Evolutionary conservation across 2,888 invertebrate species (phyloP), one percentile per base, ranked within the genome.

Genomic region (Seladonia tumulorum): DNA sequence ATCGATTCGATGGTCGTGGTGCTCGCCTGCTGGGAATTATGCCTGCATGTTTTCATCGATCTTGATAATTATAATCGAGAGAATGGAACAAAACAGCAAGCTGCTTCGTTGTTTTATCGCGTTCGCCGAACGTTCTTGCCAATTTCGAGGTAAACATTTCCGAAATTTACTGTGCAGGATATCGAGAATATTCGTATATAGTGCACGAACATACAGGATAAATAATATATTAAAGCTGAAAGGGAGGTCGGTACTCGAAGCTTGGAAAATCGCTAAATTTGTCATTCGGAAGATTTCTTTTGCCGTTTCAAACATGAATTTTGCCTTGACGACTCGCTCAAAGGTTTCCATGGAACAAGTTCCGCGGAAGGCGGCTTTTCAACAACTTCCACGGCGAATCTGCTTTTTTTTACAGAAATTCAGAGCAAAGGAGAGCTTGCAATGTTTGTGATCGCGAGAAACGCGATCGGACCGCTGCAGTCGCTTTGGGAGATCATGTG

Each of bases 271-370:
- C n/a, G 42, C 39, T 68, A 10, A 68, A 68, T 39, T 10, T 42
- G n/a, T 68, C 42, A 68, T 42, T 10, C 39, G 39, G 22, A n/a
- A 68, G 22, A 66, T 35, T 66, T 66, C 18, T 35, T 66, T 66
- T 35, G 39, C 68, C 22, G 42, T n/a, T 68, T 68, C 68, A n/a
- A 68, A 68, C 42, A 68, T 39, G n/a, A 42, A 68, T 68, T 22
- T 68, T n/a, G 22, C 68, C 68, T 14, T 2, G 68, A 10, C 39
- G 22, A n/a, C 39, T 5, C 22, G 68, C 22, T 68, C 35, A 68
- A 68, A 68, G 68, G 39, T n/a, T 68, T 66, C 63, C 8, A 25
- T 25, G 25, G 25, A 49, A 22, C 49, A 8, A 49, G 22, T 49
- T 25, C 60, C n/a, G 14, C 25, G 60, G 14, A 25, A n/a, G 25